These are phyloP conservation scores for Acanthisitta chloris DNA, from an alignment of 2,113 vertebrate species.

Conservation along the genomic window DNA sequence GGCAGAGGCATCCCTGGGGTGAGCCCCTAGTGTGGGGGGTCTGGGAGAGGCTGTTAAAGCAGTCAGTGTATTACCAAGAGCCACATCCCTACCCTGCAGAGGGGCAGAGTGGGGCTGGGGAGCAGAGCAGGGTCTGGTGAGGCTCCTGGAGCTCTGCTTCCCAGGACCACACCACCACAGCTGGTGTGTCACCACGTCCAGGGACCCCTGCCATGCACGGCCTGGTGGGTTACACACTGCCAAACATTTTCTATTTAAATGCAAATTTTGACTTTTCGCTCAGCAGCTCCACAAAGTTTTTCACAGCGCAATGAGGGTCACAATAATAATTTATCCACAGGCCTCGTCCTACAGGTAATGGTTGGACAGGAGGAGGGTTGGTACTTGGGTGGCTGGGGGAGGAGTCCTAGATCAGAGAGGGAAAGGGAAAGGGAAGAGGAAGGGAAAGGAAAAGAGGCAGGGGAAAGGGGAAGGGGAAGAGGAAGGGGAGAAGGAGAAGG, in stretches of 20 bases:
- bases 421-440: background rate
- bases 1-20: background rate
- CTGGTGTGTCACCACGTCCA: background rate
- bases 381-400: background rate
- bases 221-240: background rate
- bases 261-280: constrained; percentile 83
- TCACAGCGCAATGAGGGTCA: constrained; percentile 68
- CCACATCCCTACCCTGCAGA: rapidly evolving
- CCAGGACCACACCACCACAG: rapidly evolving
- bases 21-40: rapidly evolving
- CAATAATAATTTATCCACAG: constrained; percentile 77
- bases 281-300: constrained; percentile 70
- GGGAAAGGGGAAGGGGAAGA: rapidly evolving
- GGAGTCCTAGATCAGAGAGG: background rate
- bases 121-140: background rate
- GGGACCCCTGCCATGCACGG: background rate
- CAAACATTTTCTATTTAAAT: constrained; percentile 77
- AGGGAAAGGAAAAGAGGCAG: background rate
- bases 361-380: constrained; percentile 60
- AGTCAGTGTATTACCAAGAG: rapidly evolving
- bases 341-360: constrained; percentile 58
- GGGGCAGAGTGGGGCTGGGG: rapidly evolving
- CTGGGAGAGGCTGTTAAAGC: background rate
- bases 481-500: background rate
- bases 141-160: background rate